Base-by-base conservation (phyloP, 2,888 invertebrate species). In the Salticus scenicus region DNA sequence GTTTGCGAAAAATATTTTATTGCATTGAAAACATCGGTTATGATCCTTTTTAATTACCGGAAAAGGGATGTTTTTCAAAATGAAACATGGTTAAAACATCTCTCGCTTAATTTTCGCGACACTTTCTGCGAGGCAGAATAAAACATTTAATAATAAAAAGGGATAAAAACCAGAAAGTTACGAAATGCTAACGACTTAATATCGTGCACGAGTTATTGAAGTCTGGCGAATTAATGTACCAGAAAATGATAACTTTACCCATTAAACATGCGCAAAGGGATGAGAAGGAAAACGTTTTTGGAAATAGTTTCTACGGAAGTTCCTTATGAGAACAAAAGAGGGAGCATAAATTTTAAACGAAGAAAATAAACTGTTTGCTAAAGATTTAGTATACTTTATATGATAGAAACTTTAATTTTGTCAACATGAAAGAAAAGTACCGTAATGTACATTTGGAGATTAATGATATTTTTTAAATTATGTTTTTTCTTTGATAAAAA, bases 211-310 rank as follows among this genome's bases (percentile, higher is more conserved):
- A 77, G 66, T 67, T 73, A 70, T 69, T 84, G 72, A 69, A 69
- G 51, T 30, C 20, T 24, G 70, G 20, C 20, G 73, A 69, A 31
- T 73, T 84, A 77, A 84, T 84, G 83, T 72, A 30, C 67, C 57
- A 67, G 83, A 84, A 84, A 75, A 81, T 81, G 76, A 83, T 83
- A 84, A 77, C 83, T 73, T 73, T 14, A 64, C 20, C 12, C 83
- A 67, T 84, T 84, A 69, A 66, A 69, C 76, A 84, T 78, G 77
- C 67, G 57, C 41, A 24, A 4, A 7, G 57, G 24, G 12, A 2
- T 1, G 24, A 1, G 57, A 12, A 24, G 8, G 57, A 10, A 37
- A 10, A 2, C 17, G 12, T 57, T 57, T 47, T 47, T 24, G 20
- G 17, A 57, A 24, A 12, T 57, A 57, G 57, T 24, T 24, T 24